Conservation (phyloP, 2,888 invertebrate species). For the Apamea monoglypha region DNA sequence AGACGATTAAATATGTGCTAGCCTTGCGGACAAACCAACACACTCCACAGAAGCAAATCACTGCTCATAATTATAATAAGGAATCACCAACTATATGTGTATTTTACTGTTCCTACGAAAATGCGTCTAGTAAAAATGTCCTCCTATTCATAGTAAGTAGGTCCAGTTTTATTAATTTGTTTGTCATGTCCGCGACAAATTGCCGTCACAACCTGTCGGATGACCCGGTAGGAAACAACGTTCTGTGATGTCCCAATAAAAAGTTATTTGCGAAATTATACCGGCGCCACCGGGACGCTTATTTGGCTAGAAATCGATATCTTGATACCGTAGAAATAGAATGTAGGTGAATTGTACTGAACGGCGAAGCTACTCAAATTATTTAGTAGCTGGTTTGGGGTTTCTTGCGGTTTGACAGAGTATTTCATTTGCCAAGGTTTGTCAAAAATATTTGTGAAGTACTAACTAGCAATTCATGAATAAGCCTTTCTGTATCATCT, state of each 20-base stretch:
- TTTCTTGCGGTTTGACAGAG: neutral
- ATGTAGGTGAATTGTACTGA: conserved; percentile 70
- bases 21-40: neutral
- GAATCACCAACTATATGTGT: neutral
- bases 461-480: neutral
- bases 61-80: neutral
- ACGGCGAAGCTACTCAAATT: conserved; percentile 20
- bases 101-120: neutral
- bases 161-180: conserved; percentile 58
- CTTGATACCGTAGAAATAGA: conserved; percentile 69
- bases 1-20: neutral
- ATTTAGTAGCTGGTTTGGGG: neutral
- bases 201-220: conserved; percentile 42
- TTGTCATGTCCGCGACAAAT: conserved; percentile 49
- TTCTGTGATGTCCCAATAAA: conserved; percentile 77
- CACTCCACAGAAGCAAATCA: neutral
- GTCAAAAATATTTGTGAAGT: neutral
- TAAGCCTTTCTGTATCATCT: neutral
- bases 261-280: conserved; percentile 80
- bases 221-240: conserved; percentile 67
- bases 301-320: conserved; percentile 75
- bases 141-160: neutral
- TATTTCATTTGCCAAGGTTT: neutral
- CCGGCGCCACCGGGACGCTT: conserved; percentile 79
- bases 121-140: neutral